These are phyloP conservation scores for Gavialis gangeticus DNA, from an alignment of 2,113 vertebrate species.

Conservation along the genomic window DNA sequence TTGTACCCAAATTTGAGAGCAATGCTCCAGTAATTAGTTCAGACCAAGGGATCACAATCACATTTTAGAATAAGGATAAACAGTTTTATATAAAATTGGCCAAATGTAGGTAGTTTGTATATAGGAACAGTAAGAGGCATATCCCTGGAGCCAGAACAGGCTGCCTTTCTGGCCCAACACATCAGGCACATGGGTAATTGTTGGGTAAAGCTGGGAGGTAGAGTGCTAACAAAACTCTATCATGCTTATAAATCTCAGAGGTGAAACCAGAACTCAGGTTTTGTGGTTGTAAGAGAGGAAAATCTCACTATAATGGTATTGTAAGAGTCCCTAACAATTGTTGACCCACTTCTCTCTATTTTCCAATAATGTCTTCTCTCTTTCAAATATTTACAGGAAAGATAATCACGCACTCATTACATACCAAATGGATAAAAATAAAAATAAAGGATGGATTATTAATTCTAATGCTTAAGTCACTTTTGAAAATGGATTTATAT, in stretches of 20 bases:
- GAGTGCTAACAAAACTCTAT: not conserved
- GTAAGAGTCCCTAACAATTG: not conserved
- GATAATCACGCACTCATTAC: not conserved
- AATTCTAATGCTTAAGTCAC: rapidly evolving
- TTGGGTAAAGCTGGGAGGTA: not conserved
- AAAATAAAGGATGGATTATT: not conserved
- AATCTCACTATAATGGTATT: not conserved
- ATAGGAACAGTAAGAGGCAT: not conserved
- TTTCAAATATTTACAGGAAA: not conserved
- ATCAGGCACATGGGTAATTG: not conserved
- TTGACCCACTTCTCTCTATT: not conserved
- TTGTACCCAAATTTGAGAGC: constrained; percentile 47
- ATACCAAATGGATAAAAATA: too few species aligned
- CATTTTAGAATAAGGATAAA: constrained; percentile 42
- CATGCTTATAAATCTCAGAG: not conserved
- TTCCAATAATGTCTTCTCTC: not conserved
- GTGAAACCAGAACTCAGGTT: not conserved
- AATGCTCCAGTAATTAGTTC: constrained; percentile 14
- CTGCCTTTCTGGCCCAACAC: not conserved
- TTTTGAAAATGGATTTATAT: not conserved
- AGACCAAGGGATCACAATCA: constrained; percentile 31
- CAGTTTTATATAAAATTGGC: not conserved
- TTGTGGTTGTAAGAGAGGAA: not conserved
- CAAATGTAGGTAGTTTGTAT: constrained; percentile 1
- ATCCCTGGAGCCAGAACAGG: rapidly evolving